Evolutionary conservation across 2,797 vertebrate species (phyloP), one percentile per base, ranked within the genome.

Genomic region (Sebastes variabilis): DNA sequence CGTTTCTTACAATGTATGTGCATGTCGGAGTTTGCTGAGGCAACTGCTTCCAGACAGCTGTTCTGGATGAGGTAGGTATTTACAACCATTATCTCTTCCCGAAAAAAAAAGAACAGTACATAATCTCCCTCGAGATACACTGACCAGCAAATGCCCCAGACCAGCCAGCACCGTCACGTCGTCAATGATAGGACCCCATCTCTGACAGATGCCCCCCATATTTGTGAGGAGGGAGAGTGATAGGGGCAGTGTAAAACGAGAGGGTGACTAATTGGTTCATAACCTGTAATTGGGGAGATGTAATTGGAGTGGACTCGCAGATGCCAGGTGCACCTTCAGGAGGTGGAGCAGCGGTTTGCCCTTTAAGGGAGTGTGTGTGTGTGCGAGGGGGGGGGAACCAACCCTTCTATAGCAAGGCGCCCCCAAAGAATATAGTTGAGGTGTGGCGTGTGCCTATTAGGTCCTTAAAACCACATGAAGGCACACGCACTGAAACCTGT

Each of bases 191-290:
- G 69, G 66, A 90, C 66, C 87, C 82, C 77, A 80, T 84, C 73
- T 81, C 85, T 71, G 83, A 95, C 92, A 95, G 89, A 94, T 91
- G 93, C 92, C 91, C 46, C 89, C 87, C 88, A 86, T 87, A 70
- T 91, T 88, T 88, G 69, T 58, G 72, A 82, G 77, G 76, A 84
- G 82, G 83, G 88, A 80, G 82, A 85, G 89, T 73, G 81, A 77
- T 74, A 81, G 82, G 84, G 92, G 72, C 92, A 87, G 79, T 88
- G 96, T 95, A 96, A 97, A 96, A 95, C 20, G 94, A 97, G 95
- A 96, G 94, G 92, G 84, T 72, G 75, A 76, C 94, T 95, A 96
- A 97, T 97, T 96, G 96, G 95, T 88, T 82, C 95, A 90, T 69
- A 86, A 92, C 93, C 89, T 93, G 92, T 93, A 96, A 96, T 91